These are phyloP conservation scores for Hycleus phaleratus DNA, from an alignment of 1,140 invertebrate species.

Conservation along the genomic window DNA sequence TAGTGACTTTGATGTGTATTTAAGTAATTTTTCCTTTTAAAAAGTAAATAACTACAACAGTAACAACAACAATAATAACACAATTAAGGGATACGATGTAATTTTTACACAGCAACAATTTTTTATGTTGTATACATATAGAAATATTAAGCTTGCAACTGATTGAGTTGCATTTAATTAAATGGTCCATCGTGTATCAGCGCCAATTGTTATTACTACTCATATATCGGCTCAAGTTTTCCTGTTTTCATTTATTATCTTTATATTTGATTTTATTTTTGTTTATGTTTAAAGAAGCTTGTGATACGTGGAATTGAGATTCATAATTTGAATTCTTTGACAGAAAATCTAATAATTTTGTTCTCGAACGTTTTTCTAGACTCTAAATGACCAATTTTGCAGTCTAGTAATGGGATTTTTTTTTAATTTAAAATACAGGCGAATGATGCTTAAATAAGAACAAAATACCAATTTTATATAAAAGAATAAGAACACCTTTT, in stretches of 20 bases:
- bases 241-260: background rate
- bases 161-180: conserved; percentile 3
- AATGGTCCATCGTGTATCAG: no score
- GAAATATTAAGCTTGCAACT: background rate
- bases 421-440: background rate
- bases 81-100: background rate
- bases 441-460: conserved; percentile 6
- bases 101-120: background rate
- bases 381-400: no score
- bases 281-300: conserved; percentile 19
- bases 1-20: background rate
- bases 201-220: background rate
- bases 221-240: background rate
- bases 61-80: background rate
- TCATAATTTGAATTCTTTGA: conserved; percentile 13
- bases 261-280: background rate
- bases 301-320: conserved; percentile 35
- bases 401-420: no score
- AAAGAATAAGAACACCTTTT: background rate
- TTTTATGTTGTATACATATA: conserved; percentile 7
- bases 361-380: background rate
- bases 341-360: conserved; percentile 6
- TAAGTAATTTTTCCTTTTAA: no score
- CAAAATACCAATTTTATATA: background rate
- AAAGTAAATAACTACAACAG: background rate